These are phyloP conservation scores for Drosophila tanythrix DNA, from an alignment of 2,888 invertebrate genomes.

Conservation along the genomic window DNA sequence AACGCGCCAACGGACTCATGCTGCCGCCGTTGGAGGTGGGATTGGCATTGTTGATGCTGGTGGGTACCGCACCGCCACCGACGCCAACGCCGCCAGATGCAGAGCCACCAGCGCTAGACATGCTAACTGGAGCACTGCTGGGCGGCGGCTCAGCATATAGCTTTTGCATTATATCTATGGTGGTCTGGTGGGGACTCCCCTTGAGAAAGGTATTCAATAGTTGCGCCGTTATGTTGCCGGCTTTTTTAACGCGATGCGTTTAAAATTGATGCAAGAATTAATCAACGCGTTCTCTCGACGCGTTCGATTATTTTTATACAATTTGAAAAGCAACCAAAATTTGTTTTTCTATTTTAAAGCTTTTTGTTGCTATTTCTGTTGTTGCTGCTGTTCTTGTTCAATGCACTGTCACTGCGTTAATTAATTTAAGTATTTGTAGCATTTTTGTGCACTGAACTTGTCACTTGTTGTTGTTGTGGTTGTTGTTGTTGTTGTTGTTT, in stretches of 20 bases:
- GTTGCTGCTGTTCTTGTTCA: slow-evolving; percentile 41
- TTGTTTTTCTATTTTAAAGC: slow-evolving; percentile 9
- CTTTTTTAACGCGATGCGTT: slow-evolving; percentile 67
- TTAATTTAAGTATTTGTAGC: slow-evolving; percentile 59
- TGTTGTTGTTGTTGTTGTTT: slow-evolving; percentile 15
- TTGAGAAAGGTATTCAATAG: slow-evolving; percentile 83
- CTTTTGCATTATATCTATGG: slow-evolving; percentile 85
- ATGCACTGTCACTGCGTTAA: slow-evolving; percentile 72
- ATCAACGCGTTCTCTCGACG: slow-evolving; percentile 49
- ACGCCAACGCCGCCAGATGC: slow-evolving; percentile 52
- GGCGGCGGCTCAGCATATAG: slow-evolving; percentile 84
- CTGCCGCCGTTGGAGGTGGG: slow-evolving; percentile 86
- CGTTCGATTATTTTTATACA: slow-evolving; percentile 36
- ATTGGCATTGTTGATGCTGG: slow-evolving; percentile 73
- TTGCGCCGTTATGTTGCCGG: slow-evolving; percentile 84
- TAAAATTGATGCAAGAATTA: slow-evolving; percentile 28
- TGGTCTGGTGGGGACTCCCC: slow-evolving; percentile 84
- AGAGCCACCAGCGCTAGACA: slow-evolving; percentile 85
- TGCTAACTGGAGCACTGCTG: slow-evolving; percentile 83
- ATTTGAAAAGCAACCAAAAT: slow-evolving; percentile 48
- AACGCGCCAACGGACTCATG: slow-evolving; percentile 91
- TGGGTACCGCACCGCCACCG: slow-evolving; percentile 62
- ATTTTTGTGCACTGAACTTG: slow-evolving; percentile 63
- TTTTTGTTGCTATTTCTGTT: slow-evolving; percentile 6
- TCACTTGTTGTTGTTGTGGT: slow-evolving; percentile 49